Conservation (phyloP, 2,797 vertebrate genomes). For the Falco berigora region DNA sequence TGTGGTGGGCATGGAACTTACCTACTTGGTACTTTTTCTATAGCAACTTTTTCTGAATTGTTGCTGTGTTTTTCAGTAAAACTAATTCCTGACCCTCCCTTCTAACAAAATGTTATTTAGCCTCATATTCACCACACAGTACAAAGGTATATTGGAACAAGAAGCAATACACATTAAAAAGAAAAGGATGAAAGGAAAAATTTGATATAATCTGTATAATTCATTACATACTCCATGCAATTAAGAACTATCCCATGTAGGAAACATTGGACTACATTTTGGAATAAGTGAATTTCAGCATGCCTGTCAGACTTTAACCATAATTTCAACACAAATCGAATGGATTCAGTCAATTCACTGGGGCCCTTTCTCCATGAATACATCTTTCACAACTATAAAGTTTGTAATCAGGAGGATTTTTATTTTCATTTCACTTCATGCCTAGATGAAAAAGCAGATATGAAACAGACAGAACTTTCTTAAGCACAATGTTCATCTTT, state of each 20-base stretch:
- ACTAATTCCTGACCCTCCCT: neutral
- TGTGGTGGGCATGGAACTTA: neutral
- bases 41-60: neutral
- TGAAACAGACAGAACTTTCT: slow-evolving; percentile 51
- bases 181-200: neutral
- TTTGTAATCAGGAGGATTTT: neutral
- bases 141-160: neutral
- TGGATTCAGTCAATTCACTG: neutral
- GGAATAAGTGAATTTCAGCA: neutral
- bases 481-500: slow-evolving; percentile 56
- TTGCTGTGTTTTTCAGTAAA: neutral
- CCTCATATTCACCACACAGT: neutral
- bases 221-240: neutral
- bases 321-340: neutral
- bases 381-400: neutral
- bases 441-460: neutral
- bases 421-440: slow-evolving; percentile 16
- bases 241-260: neutral
- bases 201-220: neutral
- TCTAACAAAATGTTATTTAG: neutral
- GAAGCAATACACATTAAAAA: neutral
- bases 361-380: neutral
- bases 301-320: neutral
- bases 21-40: neutral
- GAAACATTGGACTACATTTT: neutral